phyloP scores from a whole-genome alignment of 2,113 vertebrate genomes.

The Halcyon malimbica region DNA sequence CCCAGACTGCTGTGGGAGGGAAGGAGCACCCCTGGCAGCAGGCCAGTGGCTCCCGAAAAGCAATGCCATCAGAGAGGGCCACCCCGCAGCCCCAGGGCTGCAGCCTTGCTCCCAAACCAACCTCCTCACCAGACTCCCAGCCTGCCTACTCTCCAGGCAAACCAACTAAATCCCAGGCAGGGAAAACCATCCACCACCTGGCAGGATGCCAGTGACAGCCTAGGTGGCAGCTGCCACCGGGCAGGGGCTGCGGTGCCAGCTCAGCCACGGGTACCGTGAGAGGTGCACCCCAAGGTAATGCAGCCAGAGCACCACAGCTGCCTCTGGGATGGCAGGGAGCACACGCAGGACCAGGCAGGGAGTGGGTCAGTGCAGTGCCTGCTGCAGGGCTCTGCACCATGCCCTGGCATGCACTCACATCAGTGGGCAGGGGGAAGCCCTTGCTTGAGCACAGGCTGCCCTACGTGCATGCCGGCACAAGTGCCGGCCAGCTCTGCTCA shows the following conservation, averaged over 20 bases:
- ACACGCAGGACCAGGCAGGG: background rate
- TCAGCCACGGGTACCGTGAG: background rate
- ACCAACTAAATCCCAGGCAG: accelerated
- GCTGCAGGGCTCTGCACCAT: background rate
- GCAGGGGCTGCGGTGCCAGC: background rate
- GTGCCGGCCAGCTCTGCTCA: background rate
- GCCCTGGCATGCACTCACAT: background rate
- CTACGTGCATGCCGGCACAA: background rate
- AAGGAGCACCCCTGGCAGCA: background rate
- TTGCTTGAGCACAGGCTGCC: background rate
- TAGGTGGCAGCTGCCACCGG: background rate
- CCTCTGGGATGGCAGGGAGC: background rate
- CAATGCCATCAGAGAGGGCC: accelerated
- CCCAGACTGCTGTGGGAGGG: background rate
- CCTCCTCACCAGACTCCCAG: background rate
- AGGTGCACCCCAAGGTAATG: background rate
- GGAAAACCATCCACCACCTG: background rate
- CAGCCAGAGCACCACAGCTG: background rate
- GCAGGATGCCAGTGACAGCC: too few relatives aligned
- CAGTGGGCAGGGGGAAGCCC: background rate
- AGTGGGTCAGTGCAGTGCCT: accelerated
- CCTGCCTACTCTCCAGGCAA: background rate
- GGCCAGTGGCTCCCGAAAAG: background rate
- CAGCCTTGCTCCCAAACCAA: background rate
- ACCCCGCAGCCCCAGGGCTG: background rate